Percentiles rank a stretch among this genome's conserved stretches.
Evolutionary conservation across 2,113 vertebrate genomes (phyloP).

Genomic region (Tricholaema leucomelas): DNA sequence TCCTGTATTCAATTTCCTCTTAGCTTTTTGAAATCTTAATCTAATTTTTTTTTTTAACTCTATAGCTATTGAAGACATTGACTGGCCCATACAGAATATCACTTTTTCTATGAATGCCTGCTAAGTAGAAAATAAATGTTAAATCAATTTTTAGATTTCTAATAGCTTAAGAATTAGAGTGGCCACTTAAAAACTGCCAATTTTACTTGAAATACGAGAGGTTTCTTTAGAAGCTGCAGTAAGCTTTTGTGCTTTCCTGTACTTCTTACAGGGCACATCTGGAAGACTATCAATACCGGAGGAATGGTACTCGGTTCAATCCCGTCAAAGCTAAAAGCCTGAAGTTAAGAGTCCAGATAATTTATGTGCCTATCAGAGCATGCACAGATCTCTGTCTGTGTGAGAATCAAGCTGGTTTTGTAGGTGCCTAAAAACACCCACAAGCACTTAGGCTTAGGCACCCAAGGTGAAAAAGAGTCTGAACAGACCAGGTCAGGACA

Average conservation of each 20-base stretch:
- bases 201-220: slow-evolving; percentile 39
- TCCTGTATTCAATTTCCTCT: not conserved
- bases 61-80: slow-evolving; percentile 7
- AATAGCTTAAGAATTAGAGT: slow-evolving; percentile 52
- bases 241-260: not conserved
- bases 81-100: not conserved
- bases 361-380: not conserved
- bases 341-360: not conserved
- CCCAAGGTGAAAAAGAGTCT: not conserved
- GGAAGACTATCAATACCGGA: not conserved
- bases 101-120: not conserved
- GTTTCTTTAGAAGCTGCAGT: slow-evolving; percentile 3
- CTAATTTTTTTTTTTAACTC: not conserved
- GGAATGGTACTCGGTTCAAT: not conserved
- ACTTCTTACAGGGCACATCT: not conserved
- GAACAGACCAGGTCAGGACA: not conserved
- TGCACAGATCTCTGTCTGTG: not conserved
- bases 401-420: not conserved
- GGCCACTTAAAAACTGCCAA: slow-evolving; percentile 21
- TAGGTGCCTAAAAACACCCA: not conserved
- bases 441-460: not conserved
- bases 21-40: slow-evolving; percentile 10
- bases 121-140: slow-evolving; percentile 9
- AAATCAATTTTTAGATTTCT: slow-evolving; percentile 51
- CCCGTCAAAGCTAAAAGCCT: not conserved